Evolutionary conservation across 2,113 vertebrate genomes (phyloP).

Genomic region (Macaca nemestrina): DNA sequence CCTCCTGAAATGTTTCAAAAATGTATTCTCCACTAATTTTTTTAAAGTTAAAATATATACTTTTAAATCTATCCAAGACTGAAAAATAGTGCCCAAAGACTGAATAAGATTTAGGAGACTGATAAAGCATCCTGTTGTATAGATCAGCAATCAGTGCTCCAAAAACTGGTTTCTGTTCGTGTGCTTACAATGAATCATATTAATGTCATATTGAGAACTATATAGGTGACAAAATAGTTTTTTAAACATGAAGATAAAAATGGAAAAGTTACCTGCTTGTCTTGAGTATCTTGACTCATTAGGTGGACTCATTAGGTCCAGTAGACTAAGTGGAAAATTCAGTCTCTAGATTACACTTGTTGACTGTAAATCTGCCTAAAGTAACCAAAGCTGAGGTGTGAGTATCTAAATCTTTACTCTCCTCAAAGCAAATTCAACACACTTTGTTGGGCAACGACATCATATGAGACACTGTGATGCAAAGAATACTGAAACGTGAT

Average conservation of each 20-base stretch:
- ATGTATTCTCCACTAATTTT: background rate
- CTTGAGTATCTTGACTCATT: slow-evolving; percentile 35
- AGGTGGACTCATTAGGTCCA: background rate
- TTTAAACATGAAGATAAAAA: slow-evolving; percentile 29
- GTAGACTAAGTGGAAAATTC: background rate
- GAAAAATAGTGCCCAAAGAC: background rate
- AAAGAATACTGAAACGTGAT: background rate
- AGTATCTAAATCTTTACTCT: background rate
- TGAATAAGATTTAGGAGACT: background rate
- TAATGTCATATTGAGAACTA: slow-evolving; percentile 58
- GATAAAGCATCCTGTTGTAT: background rate
- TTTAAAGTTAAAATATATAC: background rate
- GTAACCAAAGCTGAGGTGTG: background rate
- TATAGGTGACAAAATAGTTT: slow-evolving; percentile 45
- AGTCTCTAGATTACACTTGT: background rate
- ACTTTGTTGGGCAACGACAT: background rate
- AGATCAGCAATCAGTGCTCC: slow-evolving; percentile 34
- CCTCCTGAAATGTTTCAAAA: background rate
- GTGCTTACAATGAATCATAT: slow-evolving; percentile 48
- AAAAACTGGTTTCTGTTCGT: background rate
- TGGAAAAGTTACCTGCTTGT: slow-evolving; percentile 42
- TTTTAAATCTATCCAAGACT: slow-evolving; percentile 6
- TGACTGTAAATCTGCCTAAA: background rate
- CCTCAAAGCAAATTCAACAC: background rate
- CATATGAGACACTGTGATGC: background rate